Base-by-base conservation (phyloP, 2,113 vertebrate species). In the Montifringilla adamsi region DNA sequence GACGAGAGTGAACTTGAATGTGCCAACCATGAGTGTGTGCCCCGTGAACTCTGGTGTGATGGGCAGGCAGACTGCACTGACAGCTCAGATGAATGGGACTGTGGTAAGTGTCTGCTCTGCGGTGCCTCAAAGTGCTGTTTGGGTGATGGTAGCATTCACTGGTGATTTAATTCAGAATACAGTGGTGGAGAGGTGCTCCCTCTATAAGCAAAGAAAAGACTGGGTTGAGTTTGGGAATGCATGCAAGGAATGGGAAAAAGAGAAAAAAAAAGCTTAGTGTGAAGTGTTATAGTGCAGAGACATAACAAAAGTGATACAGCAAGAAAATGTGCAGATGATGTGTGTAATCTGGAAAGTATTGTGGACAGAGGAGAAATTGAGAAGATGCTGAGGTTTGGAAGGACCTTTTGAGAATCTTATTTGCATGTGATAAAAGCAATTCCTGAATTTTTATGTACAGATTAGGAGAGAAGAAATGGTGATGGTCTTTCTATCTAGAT, bases 1-100 rank as follows among this genome's bases (percentile, higher is more conserved):
- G 97, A 97, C 15, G 98, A 98, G 11, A 97, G 98, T 44, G 99
- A 99, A 87, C 79, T 99, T 3, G 97, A 98, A 83, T 99, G 99
- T 62, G 98, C 97, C 84, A 99, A 99, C 95, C 99, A 99, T 1
- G 97, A 98, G 87, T 99, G 99, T 72, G 98, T 99, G 27, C 97
- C 98, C 10, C 98, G 97, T 3, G 98, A 98, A 4, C 94, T 97
- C 69, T 99, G 99, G 99, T 99, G 99, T 47, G 98, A 99, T 10
- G 99, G 99, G 1, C 94, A 47, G 73, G 97, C 97, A 14, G 98
- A 99, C 96, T 99, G 99, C 41, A 93, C 97, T 1, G 99, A 99
- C 98, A 98, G 98, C 94, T 99, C 99, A 0, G 99, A 99, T 27
- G 99, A 99, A 69, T 99, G 99, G 99, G 96, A 98, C 95, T 99